Evolutionary conservation across 1,140 invertebrate genomes (phyloP), one percentile per base, ranked within the genome.

Genomic region (Phocides pigmalion): DNA sequence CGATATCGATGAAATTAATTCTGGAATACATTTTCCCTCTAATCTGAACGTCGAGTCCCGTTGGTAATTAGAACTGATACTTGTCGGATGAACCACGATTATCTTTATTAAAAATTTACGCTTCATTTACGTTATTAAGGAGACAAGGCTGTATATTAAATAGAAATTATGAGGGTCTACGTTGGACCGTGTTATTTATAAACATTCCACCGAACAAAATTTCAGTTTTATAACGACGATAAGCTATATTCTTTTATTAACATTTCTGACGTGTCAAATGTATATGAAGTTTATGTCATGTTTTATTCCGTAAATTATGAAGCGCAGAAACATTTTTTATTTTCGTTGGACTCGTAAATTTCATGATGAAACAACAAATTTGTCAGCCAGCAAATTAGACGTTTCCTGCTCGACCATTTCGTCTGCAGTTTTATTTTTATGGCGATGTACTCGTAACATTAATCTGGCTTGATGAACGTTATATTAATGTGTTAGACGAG

Each of bases 101-200:
- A 71, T 67, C 65, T 64, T 67, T 71, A 71, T 71, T 71, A 71
- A 71, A 71, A 71, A 71, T 62, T 62, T 66, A 67, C 51, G 69
- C 61, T 71, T 67, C 69, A 71, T 71, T 71, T 71, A 62, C 44
- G 8, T 54, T 61, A 62, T 67, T 67, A 67, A 67, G 32, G 65
- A 64, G 61, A 67, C 54, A 64, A 32, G 64, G 47, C 42, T 51
- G 64, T 44, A 51, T 67, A 71, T 71, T 64, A 67, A 67, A 67
- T 64, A 68, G 64, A 71, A 56, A 64, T 67, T 71, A 68, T 50
- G 12, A 50, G 22, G 42, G 54, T 46, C 25, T 17, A 8, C 9
- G 35, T 54, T 22, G 1, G 3, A 39, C 14, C 0, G 53, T 37
- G 12, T 37, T 35, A 53, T 53, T 53, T 53, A 53, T 39, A 41